Base-by-base conservation (phyloP, 2,113 vertebrate species). In the Vidua chalybeata region DNA sequence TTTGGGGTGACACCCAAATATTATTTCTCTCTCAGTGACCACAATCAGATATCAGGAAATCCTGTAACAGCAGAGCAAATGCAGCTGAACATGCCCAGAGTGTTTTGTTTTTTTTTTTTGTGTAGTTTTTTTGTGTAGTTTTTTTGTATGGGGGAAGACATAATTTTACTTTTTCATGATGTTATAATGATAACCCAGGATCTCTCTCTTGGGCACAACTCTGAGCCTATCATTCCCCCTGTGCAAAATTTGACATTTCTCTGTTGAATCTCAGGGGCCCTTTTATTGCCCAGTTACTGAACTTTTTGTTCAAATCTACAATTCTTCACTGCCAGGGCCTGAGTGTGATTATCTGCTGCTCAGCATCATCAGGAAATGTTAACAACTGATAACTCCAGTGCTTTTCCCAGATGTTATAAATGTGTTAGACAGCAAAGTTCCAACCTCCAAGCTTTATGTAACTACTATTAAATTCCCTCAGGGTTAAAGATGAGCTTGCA, bases 61-160 rank as follows among this genome's bases (percentile, higher is more conserved):
- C 2, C 1, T n/a, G 49, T 24, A 27, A 7, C 2, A 48, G 43
- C n/a, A 45, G 49, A 71, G 16, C 37, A 64, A 74, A 5, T 18
- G 3, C 13, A 49, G 58, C 27, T 46, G 31, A 64, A 28, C 2
- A 14, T 15, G 13, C 20, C 9, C 51, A 58, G 43, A 67, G 26
- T 35, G 27, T 28, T n/a, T 37, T 8, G 1, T 61, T 30, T 8
- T 1, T 27, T 2, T 49, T 45, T 28, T 61, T 30, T 8, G n/a
- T n/a, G n/a, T n/a, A n/a, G n/a, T 56, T 39, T 9, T 35, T 35
- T 35, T 35, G 7, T 35, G 7, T 35, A 7, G 7, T 35, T 35
- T 35, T 35, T 35, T 35, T 5, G 2, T 6, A 0, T 7, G 23
- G 3, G 1, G 2, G 8, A 1, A 2, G 2, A 3, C 1, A 16